Evolutionary conservation across 2,797 vertebrate genomes (phyloP).

Genomic region (Oreochromis mossambicus): DNA sequence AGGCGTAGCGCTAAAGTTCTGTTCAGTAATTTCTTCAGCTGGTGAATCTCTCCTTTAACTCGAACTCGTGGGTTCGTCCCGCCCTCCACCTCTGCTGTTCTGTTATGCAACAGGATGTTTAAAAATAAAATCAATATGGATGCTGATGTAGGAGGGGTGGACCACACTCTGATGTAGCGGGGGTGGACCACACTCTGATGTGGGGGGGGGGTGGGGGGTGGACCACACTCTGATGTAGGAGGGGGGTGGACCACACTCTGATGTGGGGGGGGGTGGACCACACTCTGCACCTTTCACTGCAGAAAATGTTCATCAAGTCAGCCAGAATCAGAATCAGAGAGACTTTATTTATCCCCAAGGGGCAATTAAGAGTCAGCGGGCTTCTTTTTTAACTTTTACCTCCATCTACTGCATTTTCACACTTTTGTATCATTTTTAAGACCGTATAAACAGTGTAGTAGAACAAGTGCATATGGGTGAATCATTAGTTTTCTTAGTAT

Average conservation of each 20-base stretch:
- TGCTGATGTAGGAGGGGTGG: neutral
- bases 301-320: neutral
- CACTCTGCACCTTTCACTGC: neutral
- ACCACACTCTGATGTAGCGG: too few species aligned
- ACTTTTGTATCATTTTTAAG: neutral
- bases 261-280: neutral
- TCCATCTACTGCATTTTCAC: neutral
- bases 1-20: neutral
- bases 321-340: neutral
- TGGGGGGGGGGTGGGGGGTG: too few species aligned
- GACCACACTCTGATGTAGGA: too few species aligned
- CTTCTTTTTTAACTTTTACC: neutral
- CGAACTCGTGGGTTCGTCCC: neutral
- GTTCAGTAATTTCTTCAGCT: neutral
- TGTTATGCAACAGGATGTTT: neutral
- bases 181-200: too few species aligned
- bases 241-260: neutral
- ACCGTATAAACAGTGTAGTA: neutral
- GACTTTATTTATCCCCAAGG: neutral
- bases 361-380: neutral
- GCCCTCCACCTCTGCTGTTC: neutral
- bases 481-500: neutral
- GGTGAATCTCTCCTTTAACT: neutral
- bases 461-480: neutral
- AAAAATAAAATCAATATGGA: neutral